Evolutionary conservation across 1,140 invertebrate species (phyloP), one percentile per base, ranked within the genome.

Genomic region (Cepaea nemoralis): DNA sequence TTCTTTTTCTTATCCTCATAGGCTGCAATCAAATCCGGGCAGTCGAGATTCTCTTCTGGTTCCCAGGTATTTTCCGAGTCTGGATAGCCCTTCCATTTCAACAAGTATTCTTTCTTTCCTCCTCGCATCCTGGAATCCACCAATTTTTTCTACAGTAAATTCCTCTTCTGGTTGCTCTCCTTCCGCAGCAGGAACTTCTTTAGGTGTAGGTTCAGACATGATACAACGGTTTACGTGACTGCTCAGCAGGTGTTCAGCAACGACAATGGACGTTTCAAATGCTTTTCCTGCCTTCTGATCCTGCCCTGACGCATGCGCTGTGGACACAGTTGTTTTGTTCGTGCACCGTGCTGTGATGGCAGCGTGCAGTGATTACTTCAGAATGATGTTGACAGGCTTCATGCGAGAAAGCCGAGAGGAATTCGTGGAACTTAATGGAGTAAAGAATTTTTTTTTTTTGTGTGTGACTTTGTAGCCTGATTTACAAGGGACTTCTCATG

Each of bases 71-170:
- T 91, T 81, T 92, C 91, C 39, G 91, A 90, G 81, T 93, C 92
- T 73, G 90, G 88, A 90, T 97, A 98, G 1, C 96, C 96, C 92
- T 97, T 97, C 97, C 97, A 98, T 91, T 97, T 97, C 12, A 98
- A 91, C 80, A 94, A 95, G 89, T 97, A 98, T 91, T 98, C 96
- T 33, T 95, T 95, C 91, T 96, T 95, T 77, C 96, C 96, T 91
- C 95, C 95, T 35, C 94, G 93, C 0, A 96, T 93, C 85, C 93
- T 85, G 94, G 93, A 93, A 86, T 98, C 96, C 55, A 98, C 93
- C 48, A 98, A 96, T 91, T n/a, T 96, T 97, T 88, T 97, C 97
- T 1, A 98, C 96, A 59, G 96, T 90, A 90, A 95, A 97, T 92
- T 97, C 96, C 87, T 96, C 96, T 87, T 95, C 95, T 42, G 86